Base-by-base conservation (phyloP, 1,140 invertebrate genomes). In the Limonius californicus region DNA sequence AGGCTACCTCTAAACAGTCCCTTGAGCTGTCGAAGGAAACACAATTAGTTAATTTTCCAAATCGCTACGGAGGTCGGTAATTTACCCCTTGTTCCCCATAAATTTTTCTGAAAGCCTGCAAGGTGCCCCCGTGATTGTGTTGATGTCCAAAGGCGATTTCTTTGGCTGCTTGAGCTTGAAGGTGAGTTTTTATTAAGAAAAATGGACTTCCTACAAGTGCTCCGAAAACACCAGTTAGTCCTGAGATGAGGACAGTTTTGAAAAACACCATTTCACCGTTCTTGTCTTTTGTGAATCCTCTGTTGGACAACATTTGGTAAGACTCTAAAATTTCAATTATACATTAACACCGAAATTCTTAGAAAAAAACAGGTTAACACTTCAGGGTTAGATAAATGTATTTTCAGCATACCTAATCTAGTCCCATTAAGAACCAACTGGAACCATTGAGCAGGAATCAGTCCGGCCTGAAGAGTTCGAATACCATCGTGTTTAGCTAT, bases 181-280 rank as follows among this genome's bases (percentile, higher is more conserved):
- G 76, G 70, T 95, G 90, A 0, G 90, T 94, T 80, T 97, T 96
- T 4, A 95, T 82, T 76, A 95, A 77, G 73, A 90, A 94, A 63
- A 94, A 86, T 0, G 92, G 93, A 71, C 89, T 93, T 1, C 86
- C 90, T 15, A 86, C 72, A 53, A 85, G 82, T 15, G 88, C 87
- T 9, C 92, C 93, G 47, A 89, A 66, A 35, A 84, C 80, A 1
- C 93, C 94, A 35, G 89, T 84, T 9, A 85, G 64, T 30, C 87
- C 88, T 39, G 89, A 87, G 68, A 88, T 85, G 15, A 87, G 65
- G 1, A 89, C 77, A 16, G 87, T 88, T 70, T 84, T 84, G 0
- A 82, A 54, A 62, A 89, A 78, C 47, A 85, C 86, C 0, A 89
- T 83, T 18, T 87, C 80, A 1, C 91, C 91, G 19, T 88, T 75